phyloP scores from a whole-genome alignment of 2,888 invertebrate species.

The Ectemnius continuus region DNA sequence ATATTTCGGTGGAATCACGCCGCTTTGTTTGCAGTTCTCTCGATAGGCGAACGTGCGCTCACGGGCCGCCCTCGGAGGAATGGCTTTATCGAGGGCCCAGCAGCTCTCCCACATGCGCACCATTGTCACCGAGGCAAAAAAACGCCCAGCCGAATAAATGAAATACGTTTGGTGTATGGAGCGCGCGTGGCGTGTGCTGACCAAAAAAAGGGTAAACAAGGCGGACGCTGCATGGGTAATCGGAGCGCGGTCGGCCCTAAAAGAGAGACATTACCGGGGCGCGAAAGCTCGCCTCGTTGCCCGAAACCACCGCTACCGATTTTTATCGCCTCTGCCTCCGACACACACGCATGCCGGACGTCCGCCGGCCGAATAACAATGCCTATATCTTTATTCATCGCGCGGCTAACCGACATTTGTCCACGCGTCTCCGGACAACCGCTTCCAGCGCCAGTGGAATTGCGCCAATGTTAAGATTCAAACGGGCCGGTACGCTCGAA shows the following conservation, averaged over 20 bases:
- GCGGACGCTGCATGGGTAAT: not conserved
- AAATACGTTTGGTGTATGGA: not conserved
- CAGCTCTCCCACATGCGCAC: not conserved
- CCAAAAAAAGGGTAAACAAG: not conserved
- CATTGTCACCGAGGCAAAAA: not conserved
- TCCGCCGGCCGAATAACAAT: conserved; percentile 4
- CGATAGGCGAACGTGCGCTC: too few relatives aligned
- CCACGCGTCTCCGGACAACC: conserved; percentile 8
- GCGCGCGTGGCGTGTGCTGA: not conserved
- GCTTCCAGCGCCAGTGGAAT: conserved; percentile 5
- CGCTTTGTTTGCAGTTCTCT: not conserved
- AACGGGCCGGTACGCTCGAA: conserved; percentile 14
- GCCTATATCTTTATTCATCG: conserved; percentile 7
- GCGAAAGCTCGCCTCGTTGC: not conserved
- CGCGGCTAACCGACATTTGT: conserved; percentile 11
- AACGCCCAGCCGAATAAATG: not conserved
- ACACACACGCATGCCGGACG: not conserved
- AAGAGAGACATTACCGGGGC: conserved; percentile 1
- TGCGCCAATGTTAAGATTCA: conserved; percentile 23
- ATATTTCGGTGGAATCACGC: conserved; percentile 1
- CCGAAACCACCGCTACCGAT: not conserved
- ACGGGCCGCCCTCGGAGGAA: too few relatives aligned
- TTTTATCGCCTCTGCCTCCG: not conserved
- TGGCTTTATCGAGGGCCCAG: not conserved
- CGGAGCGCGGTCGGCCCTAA: not conserved